Percentiles rank a stretch among this genome's conserved stretches.
Evolutionary conservation across 1,140 invertebrate species (phyloP).

Genomic region (Nixonia krombeini): DNA sequence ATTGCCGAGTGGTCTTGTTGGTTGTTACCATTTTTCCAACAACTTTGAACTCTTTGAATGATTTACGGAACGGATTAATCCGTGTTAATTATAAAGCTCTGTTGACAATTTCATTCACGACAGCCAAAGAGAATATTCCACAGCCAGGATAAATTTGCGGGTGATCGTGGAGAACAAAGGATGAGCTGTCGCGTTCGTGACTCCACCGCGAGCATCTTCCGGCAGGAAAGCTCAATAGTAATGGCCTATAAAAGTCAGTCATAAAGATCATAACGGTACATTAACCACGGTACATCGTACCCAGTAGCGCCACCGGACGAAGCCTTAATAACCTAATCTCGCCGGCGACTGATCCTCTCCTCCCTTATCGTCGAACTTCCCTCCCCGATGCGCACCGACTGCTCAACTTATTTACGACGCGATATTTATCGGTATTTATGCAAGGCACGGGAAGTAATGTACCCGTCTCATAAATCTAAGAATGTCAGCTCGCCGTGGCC

Average conservation of each 20-base stretch:
- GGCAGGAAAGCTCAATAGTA: slow-evolving; percentile 62
- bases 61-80: too few relatives aligned
- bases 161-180: neutral
- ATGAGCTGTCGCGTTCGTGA: slow-evolving; percentile 21
- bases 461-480: slow-evolving; percentile 28
- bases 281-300: slow-evolving; percentile 59
- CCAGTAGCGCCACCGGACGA: slow-evolving; percentile 37
- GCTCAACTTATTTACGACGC: slow-evolving; percentile 42
- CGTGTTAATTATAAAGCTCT: too few relatives aligned
- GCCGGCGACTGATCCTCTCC: slow-evolving; percentile 37
- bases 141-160: too few relatives aligned
- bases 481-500: slow-evolving; percentile 10
- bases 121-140: too few relatives aligned
- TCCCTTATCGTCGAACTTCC: slow-evolving; percentile 41
- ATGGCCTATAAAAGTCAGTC: slow-evolving; percentile 61
- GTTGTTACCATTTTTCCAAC: too few relatives aligned
- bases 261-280: slow-evolving; percentile 70
- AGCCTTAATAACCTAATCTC: slow-evolving; percentile 53
- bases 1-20: too few relatives aligned
- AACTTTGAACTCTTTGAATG: too few relatives aligned
- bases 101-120: too few relatives aligned
- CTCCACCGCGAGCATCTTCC: slow-evolving; percentile 27
- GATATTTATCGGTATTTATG: slow-evolving; percentile 51
- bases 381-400: slow-evolving; percentile 16
- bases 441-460: slow-evolving; percentile 36